phyloP scores from a whole-genome alignment of 2,797 vertebrate genomes.

The Rhinella marina region DNA sequence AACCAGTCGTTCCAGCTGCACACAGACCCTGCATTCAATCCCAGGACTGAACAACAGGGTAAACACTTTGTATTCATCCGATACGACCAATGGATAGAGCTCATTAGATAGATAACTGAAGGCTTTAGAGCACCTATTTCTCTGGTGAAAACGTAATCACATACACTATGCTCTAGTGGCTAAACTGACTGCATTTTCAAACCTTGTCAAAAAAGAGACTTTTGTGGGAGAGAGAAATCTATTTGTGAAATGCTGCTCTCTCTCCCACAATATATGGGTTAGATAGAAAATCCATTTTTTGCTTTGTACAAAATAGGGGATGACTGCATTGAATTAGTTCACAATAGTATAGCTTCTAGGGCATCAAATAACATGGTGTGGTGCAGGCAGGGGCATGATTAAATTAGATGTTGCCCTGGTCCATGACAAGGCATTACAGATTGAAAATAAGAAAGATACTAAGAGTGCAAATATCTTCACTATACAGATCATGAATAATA shows the following conservation, averaged over 20 bases:
- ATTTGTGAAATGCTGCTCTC: neutral
- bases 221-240: neutral
- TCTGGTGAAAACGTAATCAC: neutral
- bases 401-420: neutral
- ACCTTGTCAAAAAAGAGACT: neutral
- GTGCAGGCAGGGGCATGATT: neutral
- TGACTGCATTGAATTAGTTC: neutral
- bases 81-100: neutral
- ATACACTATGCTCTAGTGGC: neutral
- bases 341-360: neutral
- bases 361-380: neutral
- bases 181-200: neutral
- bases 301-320: neutral
- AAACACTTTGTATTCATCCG: slow-evolving; percentile 9
- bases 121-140: slow-evolving; percentile 18
- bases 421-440: neutral
- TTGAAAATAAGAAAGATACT: neutral
- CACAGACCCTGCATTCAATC: neutral
- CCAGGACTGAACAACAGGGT: neutral
- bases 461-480: too few species aligned
- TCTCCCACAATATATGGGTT: neutral
- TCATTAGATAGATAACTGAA: neutral
- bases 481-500: too few species aligned
- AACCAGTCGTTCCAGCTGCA: neutral
- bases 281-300: neutral